Evolutionary conservation across 2,797 vertebrate genomes (phyloP), one percentile per base, ranked within the genome.

Genomic region (Caiman crocodilus): DNA sequence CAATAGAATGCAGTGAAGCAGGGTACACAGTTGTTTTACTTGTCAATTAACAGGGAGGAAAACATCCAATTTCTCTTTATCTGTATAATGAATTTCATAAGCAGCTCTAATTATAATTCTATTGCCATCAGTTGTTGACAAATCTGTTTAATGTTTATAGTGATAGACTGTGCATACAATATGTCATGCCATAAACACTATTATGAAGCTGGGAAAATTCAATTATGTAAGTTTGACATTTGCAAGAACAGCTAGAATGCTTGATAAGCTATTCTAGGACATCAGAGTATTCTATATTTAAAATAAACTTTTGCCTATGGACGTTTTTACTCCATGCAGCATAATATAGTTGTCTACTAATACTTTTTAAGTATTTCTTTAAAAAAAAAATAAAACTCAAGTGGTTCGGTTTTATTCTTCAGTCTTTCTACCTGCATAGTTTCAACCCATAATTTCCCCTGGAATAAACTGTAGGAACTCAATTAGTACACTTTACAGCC

Each of bases 21-120:
- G n/a, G 61, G 5, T n/a, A 77, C 69, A 69, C 7, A 87, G 30
- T 90, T 94, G 65, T 94, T 96, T 73, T 82, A 74, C 9, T 30
- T 90, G 76, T 91, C 93, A 97, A 90, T 88, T 94, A 96, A 84
- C 64, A 92, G 2, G 25, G 10, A 96, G 32, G 56, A 96, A 94
- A 96, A 96, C 35, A 93, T 85, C n/a, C 78, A 32, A 30, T 93
- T 95, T 96, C 92, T 90, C 85, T 85, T 95, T 84, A 90, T 90
- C 71, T 26, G 7, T 81, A 89, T 74, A 96, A 94, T 63, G 60
- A 95, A 94, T 90, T 94, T 95, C 81, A 96, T 76, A 95, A 94
- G 94, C 28, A 94, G 76, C 94, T 15, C 60, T 82, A 96, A 97
- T 97, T 93, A 90, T 35, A 96, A 96, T 95, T 96, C 64, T 92